Evolutionary conservation across 2,113 vertebrate genomes (phyloP).

Genomic region (Epinephelus lanceolatus): DNA sequence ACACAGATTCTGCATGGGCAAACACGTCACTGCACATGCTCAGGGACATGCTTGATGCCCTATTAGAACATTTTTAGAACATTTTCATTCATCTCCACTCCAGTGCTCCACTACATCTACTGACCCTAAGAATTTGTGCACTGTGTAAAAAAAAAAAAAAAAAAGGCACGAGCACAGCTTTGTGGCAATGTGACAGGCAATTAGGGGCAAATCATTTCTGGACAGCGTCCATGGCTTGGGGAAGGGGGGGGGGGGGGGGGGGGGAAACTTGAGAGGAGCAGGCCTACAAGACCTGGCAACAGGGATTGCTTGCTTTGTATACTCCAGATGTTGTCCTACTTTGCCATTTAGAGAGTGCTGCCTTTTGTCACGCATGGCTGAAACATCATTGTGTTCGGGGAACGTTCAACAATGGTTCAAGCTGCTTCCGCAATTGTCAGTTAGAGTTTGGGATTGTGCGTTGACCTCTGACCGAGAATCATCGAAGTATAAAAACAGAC

Average conservation of each 20-base stretch:
- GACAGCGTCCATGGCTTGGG: constrained; percentile 14
- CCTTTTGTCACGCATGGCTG: constrained; percentile 50
- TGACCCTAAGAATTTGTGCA: constrained; percentile 35
- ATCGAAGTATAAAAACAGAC: not conserved
- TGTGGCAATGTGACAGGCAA: constrained; percentile 52
- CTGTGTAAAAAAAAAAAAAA: not conserved
- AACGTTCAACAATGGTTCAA: constrained; percentile 27
- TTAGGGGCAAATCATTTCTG: constrained; percentile 45
- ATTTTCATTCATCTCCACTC: constrained; percentile 11
- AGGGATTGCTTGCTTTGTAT: constrained; percentile 20
- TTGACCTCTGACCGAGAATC: not conserved
- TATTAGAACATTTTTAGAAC: constrained; percentile 50
- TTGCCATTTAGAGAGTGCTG: constrained; percentile 43
- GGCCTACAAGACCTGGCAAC: constrained; percentile 43
- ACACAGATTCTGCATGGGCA: constrained; percentile 57
- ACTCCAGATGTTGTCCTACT: constrained; percentile 72
- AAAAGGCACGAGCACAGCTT: constrained; percentile 5
- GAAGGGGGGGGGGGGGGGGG: not conserved
- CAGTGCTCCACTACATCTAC: not conserved
- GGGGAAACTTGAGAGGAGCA: constrained; percentile 17
- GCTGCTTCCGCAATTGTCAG: constrained; percentile 19
- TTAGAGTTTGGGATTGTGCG: constrained; percentile 9
- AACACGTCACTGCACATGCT: constrained; percentile 55
- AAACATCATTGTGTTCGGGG: constrained; percentile 33
- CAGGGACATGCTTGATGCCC: constrained; percentile 42